These are phyloP conservation scores for Bergia sp. DNA, from an alignment of 92 coral and sea anemone genomes.

Conservation along the genomic window DNA sequence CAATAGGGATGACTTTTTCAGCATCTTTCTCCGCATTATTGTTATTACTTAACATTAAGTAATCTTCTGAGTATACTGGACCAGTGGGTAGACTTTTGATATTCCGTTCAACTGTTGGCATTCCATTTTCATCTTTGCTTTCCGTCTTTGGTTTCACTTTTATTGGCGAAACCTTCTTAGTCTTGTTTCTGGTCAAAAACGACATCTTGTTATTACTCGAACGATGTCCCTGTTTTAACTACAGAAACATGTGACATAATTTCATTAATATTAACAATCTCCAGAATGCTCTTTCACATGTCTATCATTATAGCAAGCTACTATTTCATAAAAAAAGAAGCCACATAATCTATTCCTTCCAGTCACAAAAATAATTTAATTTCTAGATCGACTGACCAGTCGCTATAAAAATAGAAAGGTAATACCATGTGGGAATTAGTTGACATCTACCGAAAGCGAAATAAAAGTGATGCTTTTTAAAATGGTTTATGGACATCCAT, in stretches of 20 bases:
- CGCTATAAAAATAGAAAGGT: background rate
- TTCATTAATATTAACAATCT: background rate
- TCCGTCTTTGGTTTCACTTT: background rate
- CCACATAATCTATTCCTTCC: background rate
- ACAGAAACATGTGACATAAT: background rate
- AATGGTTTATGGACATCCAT: background rate
- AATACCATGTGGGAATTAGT: background rate
- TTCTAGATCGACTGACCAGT: background rate
- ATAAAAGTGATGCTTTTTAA: background rate
- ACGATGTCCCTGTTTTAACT: background rate
- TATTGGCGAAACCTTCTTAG: slow-evolving; percentile 26
- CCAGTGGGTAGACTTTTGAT: background rate
- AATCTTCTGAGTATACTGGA: background rate
- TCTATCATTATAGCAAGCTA: background rate
- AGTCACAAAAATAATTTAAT: no score
- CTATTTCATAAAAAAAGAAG: background rate
- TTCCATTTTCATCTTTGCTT: background rate
- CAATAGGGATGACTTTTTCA: background rate
- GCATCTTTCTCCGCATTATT: background rate
- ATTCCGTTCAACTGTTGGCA: background rate
- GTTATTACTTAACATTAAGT: background rate
- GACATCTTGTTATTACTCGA: slow-evolving; percentile 7
- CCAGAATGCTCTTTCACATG: background rate
- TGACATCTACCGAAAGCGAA: background rate
- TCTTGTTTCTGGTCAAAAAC: background rate